Base-by-base conservation (phyloP, 2,797 vertebrate species). In the Centropyge bicolor region DNA sequence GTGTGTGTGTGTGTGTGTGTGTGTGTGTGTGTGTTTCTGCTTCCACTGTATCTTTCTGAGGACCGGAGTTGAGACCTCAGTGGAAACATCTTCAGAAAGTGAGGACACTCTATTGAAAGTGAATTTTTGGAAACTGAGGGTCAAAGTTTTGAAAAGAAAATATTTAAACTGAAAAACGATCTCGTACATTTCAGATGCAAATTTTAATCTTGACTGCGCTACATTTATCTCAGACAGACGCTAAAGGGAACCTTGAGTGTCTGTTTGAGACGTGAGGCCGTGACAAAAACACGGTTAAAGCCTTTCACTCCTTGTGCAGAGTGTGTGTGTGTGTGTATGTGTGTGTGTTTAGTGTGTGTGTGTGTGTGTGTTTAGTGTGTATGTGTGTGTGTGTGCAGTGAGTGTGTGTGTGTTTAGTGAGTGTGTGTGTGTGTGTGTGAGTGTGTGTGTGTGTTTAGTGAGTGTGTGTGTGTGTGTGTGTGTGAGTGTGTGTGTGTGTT, bases 1-100 rank as follows among this genome's bases (percentile, higher is more conserved):
- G 55, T 84, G 52, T 79, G 17, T 52, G 52, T 70, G 59, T 60
- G 71, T 62, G 56, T 74, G 70, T 51, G 64, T 72, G 64, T 56
- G 49, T 70, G 66, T 24, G 54, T 66, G 60, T 49, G 59, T 54
- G 22, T 31, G 10, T 27, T 4, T 27, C 1, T 48, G 3, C 22
- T 35, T 71, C 19, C 27, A 31, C 27, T 31, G 27, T 61, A 6
- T 59, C 10, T 61, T 45, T 36, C 35, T 31, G 36, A 48, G 57
- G 51, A 68, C 55, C 14, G 11, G 22, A 74, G 16, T 11, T 7
- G 13, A 41, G 59, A 55, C 19, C 36, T 22, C 9, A 66, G 14
- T 3, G 35, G 27, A 7, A 14, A 24, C 57, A 19, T 52, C 70
- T 57, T 57, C 6, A 35, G 9, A 41, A 56, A 46, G 11, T 36